Percentiles rank a stretch among this genome's conserved stretches.
These are phyloP conservation scores for Cryptosula pallasiana DNA, from an alignment of 2,888 invertebrate species.

Conservation along the genomic window DNA sequence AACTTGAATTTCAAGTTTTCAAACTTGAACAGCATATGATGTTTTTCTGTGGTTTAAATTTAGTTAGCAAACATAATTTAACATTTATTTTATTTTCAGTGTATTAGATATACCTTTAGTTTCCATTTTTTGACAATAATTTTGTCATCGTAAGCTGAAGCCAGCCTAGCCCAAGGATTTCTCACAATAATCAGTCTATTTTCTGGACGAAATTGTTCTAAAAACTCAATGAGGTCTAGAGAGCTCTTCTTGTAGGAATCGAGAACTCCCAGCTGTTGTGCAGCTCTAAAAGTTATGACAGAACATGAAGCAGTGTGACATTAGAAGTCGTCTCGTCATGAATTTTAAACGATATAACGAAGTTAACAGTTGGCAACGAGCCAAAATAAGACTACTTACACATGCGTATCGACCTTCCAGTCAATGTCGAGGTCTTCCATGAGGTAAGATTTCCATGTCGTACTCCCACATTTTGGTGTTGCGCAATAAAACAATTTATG, in stretches of 20 bases:
- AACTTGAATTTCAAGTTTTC: no score
- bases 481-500: constrained; percentile 8
- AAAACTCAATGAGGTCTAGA: neutral
- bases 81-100: no score
- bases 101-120: constrained; percentile 8
- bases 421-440: constrained; percentile 16
- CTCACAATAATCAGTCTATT: constrained; percentile 6
- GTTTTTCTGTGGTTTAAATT: no score
- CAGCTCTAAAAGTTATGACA: neutral
- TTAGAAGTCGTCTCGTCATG: no score
- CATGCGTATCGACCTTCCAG: constrained; percentile 4
- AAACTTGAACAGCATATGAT: no score
- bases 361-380: no score
- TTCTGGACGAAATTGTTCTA: neutral
- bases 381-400: no score
- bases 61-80: no score
- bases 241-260: neutral
- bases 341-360: no score
- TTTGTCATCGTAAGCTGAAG: neutral
- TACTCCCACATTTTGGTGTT: constrained; percentile 20
- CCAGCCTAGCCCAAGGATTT: constrained; percentile 11
- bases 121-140: neutral
- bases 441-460: constrained; percentile 17
- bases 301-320: no score
- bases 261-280: neutral